These are phyloP conservation scores for Drosophila nikananu DNA, from an alignment of 1,140 invertebrate species.

Conservation along the genomic window DNA sequence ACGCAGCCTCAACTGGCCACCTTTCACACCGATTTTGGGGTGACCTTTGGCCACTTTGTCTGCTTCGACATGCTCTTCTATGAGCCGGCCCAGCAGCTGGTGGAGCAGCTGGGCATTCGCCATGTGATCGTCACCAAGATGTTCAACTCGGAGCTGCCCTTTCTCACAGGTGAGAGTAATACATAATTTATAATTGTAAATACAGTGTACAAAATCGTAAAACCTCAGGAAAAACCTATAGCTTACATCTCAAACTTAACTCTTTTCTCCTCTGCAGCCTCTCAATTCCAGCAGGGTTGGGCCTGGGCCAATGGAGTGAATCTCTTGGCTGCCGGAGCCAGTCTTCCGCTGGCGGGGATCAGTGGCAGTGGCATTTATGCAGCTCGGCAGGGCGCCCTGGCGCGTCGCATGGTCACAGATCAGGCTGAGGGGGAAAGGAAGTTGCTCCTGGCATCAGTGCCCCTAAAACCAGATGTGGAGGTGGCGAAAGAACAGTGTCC, in stretches of 20 bases:
- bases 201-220: not conserved
- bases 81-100: slow-evolving; percentile 86
- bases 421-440: slow-evolving; percentile 68
- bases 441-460: slow-evolving; percentile 86
- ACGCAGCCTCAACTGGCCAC: slow-evolving; percentile 85
- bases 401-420: slow-evolving; percentile 85
- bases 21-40: slow-evolving; percentile 93
- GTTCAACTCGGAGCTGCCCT: slow-evolving; percentile 91
- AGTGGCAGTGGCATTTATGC: slow-evolving; percentile 89
- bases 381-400: slow-evolving; percentile 85
- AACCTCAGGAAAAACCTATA: not conserved
- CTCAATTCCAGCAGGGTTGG: slow-evolving; percentile 87
- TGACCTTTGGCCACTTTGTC: slow-evolving; percentile 91
- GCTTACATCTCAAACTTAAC: not conserved
- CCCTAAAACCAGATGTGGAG: slow-evolving; percentile 56
- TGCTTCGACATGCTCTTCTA: slow-evolving; percentile 93
- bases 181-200: not conserved
- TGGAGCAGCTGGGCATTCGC: slow-evolving; percentile 85
- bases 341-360: slow-evolving; percentile 86
- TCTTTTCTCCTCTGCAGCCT: slow-evolving; percentile 79
- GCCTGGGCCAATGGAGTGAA: slow-evolving; percentile 87
- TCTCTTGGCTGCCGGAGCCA: slow-evolving; percentile 87
- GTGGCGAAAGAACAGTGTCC: not conserved
- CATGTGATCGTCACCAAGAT: slow-evolving; percentile 90
- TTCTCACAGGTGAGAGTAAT: slow-evolving; percentile 89